Evolutionary conservation across 1,140 invertebrate species (phyloP).

Genomic region (Zaprionus lachaisei): DNA sequence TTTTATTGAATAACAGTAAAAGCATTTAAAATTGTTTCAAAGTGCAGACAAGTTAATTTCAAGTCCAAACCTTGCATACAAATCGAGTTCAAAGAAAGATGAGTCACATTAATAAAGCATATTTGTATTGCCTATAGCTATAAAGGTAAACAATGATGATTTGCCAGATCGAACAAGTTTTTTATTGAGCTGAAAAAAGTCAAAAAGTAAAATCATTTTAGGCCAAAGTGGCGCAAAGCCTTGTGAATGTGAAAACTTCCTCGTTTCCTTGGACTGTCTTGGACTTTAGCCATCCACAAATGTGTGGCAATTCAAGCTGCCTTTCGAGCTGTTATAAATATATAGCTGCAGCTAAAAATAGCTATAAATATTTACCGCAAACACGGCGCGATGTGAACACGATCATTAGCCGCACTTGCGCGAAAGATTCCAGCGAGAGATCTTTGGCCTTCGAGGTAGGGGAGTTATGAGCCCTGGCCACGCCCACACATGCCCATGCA

Average conservation of each 20-base stretch:
- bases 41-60: too few species aligned
- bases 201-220: neutral
- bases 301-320: neutral
- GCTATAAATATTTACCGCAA: too few species aligned
- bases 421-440: slow-evolving; percentile 9
- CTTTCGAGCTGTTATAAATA: neutral
- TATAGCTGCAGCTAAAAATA: neutral
- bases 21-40: too few species aligned
- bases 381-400: neutral
- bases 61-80: too few species aligned
- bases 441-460: slow-evolving; percentile 3
- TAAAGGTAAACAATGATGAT: neutral
- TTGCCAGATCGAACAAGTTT: neutral
- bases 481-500: slow-evolving; percentile 28
- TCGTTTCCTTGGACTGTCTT: neutral
- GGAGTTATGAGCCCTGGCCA: slow-evolving; percentile 8
- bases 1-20: too few species aligned
- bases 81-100: too few species aligned
- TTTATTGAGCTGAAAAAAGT: neutral
- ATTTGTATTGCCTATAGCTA: neutral
- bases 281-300: neutral
- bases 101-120: neutral
- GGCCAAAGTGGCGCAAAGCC: neutral
- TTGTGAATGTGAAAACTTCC: neutral
- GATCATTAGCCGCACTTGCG: neutral